These are phyloP conservation scores for Suricata suricatta DNA, from an alignment of 2,113 vertebrate species.

Conservation along the genomic window DNA sequence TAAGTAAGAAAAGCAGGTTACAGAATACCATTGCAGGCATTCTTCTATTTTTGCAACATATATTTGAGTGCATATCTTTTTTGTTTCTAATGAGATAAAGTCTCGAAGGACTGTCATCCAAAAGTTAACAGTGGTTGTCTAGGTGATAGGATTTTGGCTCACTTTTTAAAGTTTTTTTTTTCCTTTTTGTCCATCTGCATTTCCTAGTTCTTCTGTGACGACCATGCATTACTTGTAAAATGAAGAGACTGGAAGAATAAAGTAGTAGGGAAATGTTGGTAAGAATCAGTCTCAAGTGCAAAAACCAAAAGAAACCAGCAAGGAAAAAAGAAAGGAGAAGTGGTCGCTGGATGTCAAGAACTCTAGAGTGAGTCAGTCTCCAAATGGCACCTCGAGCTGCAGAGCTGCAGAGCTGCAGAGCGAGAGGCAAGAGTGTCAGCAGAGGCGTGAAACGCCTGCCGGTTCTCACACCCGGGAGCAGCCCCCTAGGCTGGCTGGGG, in stretches of 20 bases:
- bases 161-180: not conserved
- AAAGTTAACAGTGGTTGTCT: not conserved
- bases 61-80: not conserved
- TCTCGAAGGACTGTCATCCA: not conserved
- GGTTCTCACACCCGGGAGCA: not conserved
- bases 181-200: not conserved
- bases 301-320: not conserved
- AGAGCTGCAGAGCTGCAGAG: not conserved
- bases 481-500: not conserved
- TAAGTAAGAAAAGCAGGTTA: not conserved
- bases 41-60: not conserved
- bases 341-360: rapidly evolving
- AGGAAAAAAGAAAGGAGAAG: not conserved
- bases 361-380: not conserved
- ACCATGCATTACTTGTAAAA: not conserved
- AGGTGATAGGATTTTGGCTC: not conserved
- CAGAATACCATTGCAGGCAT: not conserved
- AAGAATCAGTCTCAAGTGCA: not conserved
- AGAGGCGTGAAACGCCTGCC: not conserved
- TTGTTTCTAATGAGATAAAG: not conserved
- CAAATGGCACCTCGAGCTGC: not conserved
- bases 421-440: not conserved
- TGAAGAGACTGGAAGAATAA: not conserved
- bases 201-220: not conserved
- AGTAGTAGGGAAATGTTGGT: not conserved